A percentile compares a stretch with the other conserved stretches of the same genome.
phyloP scores from a whole-genome alignment of 1,140 invertebrate genomes.

The Gonioctena quinquepunctata region DNA sequence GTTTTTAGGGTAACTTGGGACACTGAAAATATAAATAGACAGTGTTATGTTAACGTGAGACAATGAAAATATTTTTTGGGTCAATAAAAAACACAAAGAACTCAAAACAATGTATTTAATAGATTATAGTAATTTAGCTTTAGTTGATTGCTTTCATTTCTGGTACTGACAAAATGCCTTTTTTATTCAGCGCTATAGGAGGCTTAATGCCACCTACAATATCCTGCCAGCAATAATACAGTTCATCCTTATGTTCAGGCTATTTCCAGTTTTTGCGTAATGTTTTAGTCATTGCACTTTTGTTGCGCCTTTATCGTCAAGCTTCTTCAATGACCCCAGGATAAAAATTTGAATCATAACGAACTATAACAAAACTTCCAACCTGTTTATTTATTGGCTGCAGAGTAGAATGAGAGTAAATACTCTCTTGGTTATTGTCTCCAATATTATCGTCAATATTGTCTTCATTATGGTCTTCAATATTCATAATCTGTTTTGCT shows the following conservation, averaged over 20 bases:
- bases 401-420: constrained; percentile 2
- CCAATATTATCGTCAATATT: constrained; percentile 4
- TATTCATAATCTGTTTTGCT: constrained; percentile 4
- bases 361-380: constrained; percentile 10
- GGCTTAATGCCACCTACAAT: constrained; percentile 3
- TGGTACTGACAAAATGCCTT: not conserved
- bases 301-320: constrained; percentile 6
- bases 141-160: not conserved
- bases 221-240: constrained; percentile 5
- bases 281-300: constrained; percentile 8
- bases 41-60: constrained; percentile 9
- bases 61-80: constrained; percentile 4
- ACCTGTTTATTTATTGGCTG: constrained; percentile 8
- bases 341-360: constrained; percentile 3
- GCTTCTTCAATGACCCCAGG: constrained; percentile 8
- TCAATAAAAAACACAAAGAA: constrained; percentile 8
- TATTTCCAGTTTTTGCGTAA: constrained; percentile 3
- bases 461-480: no score
- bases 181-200: constrained; percentile 2
- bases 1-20: constrained; percentile 1
- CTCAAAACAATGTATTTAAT: not conserved
- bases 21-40: constrained; percentile 6
- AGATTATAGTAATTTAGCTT: constrained; percentile 7
- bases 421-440: constrained; percentile 9
- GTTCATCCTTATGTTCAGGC: constrained; percentile 7